These are phyloP conservation scores for Caenorhabditis briggsae DNA, from an alignment of 1,140 invertebrate species.

Conservation along the genomic window DNA sequence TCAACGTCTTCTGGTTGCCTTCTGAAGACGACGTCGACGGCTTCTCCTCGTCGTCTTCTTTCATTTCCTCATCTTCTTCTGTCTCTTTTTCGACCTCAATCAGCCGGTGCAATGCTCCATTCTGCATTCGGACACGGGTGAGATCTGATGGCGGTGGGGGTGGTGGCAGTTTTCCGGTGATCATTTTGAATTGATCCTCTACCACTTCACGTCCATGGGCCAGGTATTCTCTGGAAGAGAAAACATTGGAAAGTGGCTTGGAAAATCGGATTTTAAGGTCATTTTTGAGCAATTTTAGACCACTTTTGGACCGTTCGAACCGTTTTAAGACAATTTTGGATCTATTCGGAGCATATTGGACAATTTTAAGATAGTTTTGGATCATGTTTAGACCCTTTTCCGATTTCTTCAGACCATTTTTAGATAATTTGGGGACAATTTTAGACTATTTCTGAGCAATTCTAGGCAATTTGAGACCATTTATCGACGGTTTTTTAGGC, in stretches of 20 bases:
- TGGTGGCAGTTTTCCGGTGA: background rate
- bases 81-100: background rate
- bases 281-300: background rate
- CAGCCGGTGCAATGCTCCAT: background rate
- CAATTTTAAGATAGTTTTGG: background rate
- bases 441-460: too few relatives aligned
- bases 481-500: too few relatives aligned
- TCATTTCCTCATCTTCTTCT: slow-evolving; percentile 38
- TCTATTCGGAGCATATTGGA: too few relatives aligned
- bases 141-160: slow-evolving; percentile 45
- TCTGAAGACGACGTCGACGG: background rate
- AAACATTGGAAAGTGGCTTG: background rate
- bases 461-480: too few relatives aligned
- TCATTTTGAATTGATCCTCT: slow-evolving; percentile 19
- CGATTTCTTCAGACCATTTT: too few relatives aligned
- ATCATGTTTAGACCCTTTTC: too few relatives aligned
- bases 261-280: background rate
- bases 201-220: slow-evolving; percentile 7
- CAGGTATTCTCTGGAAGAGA: slow-evolving; percentile 19
- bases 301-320: too few relatives aligned
- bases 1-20: background rate
- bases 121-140: background rate
- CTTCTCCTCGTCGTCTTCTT: background rate
- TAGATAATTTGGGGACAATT: too few relatives aligned
- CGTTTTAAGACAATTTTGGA: too few relatives aligned